Evolutionary conservation across 1,140 invertebrate species (phyloP), one percentile per base, ranked within the genome.

Genomic region (Chrysopa pallens): DNA sequence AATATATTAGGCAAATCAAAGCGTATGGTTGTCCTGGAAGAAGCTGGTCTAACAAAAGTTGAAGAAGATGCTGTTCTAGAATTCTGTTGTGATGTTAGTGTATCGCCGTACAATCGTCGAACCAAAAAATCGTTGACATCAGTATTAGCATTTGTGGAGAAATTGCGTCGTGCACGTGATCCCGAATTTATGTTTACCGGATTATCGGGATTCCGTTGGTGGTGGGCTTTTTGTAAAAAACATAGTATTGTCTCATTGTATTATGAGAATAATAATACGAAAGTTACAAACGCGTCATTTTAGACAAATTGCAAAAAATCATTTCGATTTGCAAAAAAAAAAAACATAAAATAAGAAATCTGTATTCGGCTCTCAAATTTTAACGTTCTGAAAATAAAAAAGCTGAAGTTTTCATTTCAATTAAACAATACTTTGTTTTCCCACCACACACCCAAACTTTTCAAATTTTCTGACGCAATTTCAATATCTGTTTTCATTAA

Each of bases 141-240:
- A 42, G 70, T 83, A n/a, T 53, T 81, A 17, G 60, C 63, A 29
- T 81, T 70, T 48, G 78, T 81, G 11, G 72, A 79, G 48, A 74
- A 70, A 47, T 51, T 81, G 23, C 62, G 68, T 47, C 64, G 68
- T 38, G 58, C 55, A 12, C 64, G 73, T 43, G 74, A 80, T 45
- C 74, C 77, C 0, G 64, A 62, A 43, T 81, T 81, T 52, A 56
- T 66, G 15, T 80, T 81, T 48, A 69, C 70, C 36, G 76, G 76
- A 6, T 60, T 80, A 6, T 70, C 72, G 6, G 78, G 78, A 2
- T 83, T 80, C 50, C 59, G 77, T 13, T 83, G 80, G 80, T 82
- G 80, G 80, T 83, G 79, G 79, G 79, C 78, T 0, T 83, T 83
- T 51, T 81, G 78, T 63, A 81, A 81, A 55, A 81, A 83, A 52